phyloP scores from a whole-genome alignment of 2,797 vertebrate genomes.

The Neosilurus mollespiculum region DNA sequence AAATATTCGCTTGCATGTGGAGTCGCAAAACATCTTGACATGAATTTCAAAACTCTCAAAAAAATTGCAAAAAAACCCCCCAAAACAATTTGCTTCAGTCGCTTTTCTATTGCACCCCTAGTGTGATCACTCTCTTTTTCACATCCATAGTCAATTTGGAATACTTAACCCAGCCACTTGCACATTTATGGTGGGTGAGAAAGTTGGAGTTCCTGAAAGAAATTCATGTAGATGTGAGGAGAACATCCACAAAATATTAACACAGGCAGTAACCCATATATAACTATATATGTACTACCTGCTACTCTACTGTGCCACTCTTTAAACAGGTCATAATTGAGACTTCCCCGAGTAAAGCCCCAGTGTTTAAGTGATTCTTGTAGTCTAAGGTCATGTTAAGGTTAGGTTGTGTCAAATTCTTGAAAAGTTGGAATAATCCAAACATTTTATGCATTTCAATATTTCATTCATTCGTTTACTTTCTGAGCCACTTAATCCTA shows the following conservation, averaged over 20 bases:
- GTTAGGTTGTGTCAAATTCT: not conserved
- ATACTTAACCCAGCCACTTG: not conserved
- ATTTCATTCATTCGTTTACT: too few relatives aligned
- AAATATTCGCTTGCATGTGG: too few relatives aligned
- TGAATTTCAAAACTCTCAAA: too few relatives aligned
- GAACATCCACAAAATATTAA: not conserved
- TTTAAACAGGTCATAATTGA: conserved; percentile 2
- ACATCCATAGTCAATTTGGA: not conserved
- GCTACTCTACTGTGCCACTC: not conserved
- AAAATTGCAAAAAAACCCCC: too few relatives aligned
- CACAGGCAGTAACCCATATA: not conserved
- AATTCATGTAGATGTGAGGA: not conserved
- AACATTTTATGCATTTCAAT: not conserved
- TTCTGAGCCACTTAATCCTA: too few relatives aligned
- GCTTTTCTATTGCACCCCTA: too few relatives aligned
- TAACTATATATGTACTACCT: not conserved
- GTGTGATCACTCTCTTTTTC: not conserved
- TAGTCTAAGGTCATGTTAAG: not conserved
- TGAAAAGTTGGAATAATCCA: not conserved
- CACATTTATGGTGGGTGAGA: not conserved
- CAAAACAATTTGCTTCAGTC: too few relatives aligned
- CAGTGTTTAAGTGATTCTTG: not conserved
- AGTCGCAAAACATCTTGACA: too few relatives aligned
- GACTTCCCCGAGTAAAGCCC: not conserved
- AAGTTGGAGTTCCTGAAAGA: not conserved